phyloP scores from a whole-genome alignment of 2,797 vertebrate genomes.

The Antennarius maculatus region DNA sequence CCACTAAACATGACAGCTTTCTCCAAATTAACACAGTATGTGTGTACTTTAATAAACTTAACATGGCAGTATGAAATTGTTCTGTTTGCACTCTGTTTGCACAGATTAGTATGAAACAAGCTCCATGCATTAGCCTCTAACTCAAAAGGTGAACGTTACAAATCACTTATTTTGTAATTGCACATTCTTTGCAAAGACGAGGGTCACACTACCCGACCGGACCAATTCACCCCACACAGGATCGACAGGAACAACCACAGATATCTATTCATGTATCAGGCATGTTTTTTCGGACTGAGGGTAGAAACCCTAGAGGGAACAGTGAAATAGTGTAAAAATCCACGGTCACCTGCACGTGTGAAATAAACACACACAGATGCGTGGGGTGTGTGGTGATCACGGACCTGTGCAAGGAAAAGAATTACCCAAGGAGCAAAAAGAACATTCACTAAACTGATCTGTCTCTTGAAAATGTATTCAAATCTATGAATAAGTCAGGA shows the following conservation, averaged over 20 bases:
- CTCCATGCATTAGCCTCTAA: conserved; percentile 3
- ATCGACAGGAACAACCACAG: too few species aligned
- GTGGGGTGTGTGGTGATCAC: neutral
- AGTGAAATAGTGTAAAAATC: too few species aligned
- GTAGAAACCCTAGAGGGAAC: too few species aligned
- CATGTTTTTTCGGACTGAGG: too few species aligned
- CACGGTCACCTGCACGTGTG: too few species aligned
- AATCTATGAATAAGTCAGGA: neutral
- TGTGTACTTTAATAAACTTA: conserved; percentile 56
- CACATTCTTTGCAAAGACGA: too few species aligned
- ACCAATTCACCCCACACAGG: too few species aligned
- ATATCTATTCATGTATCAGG: too few species aligned
- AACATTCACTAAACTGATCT: conserved; percentile 29
- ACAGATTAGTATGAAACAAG: conserved; percentile 13
- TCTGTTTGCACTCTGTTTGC: conserved; percentile 37
- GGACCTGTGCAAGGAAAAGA: conserved; percentile 5
- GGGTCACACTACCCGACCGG: too few species aligned
- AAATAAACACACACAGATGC: neutral
- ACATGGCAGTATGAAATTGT: conserved; percentile 37
- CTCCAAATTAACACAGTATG: conserved; percentile 50
- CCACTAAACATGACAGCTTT: conserved; percentile 57
- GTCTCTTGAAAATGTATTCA: conserved; percentile 18
- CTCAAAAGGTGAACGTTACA: neutral
- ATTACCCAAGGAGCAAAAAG: conserved; percentile 5
- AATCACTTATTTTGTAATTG: too few species aligned